phyloP scores from a whole-genome alignment of 2,113 vertebrate genomes.

The Cebidichthys violaceus region DNA sequence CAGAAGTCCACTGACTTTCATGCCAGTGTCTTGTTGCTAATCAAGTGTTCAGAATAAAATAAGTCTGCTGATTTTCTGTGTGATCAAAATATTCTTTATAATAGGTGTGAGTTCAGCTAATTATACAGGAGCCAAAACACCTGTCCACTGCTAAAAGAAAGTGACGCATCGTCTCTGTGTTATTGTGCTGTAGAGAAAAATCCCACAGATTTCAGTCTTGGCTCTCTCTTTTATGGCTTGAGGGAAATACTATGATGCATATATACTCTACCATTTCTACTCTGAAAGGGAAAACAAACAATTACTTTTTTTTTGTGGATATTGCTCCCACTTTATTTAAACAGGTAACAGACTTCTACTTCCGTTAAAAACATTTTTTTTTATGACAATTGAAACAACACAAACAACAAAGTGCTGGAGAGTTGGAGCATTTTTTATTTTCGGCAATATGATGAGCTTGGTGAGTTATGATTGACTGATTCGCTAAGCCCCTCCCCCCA shows the following conservation, averaged over 20 bases:
- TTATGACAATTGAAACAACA: neutral
- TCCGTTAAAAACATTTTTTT: neutral
- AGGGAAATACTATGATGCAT: neutral
- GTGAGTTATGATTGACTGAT: neutral
- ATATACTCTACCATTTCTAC: neutral
- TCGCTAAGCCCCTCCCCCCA: too few relatives aligned
- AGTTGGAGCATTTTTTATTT: neutral
- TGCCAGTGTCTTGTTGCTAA: constrained; percentile 33
- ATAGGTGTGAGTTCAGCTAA: constrained; percentile 50
- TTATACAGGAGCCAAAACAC: constrained; percentile 47
- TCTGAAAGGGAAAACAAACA: neutral
- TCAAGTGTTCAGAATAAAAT: constrained; percentile 42
- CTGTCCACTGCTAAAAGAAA: constrained; percentile 20
- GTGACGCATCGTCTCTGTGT: neutral
- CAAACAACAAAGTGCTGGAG: neutral
- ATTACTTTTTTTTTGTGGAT: neutral
- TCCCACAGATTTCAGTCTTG: neutral
- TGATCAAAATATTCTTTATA: constrained; percentile 37
- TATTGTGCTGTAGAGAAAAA: neutral
- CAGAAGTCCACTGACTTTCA: constrained; percentile 43
- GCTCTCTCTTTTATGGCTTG: neutral
- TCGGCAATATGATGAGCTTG: neutral
- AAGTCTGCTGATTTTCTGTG: constrained; percentile 27
- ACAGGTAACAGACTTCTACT: neutral
- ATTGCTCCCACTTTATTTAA: neutral